Conservation (phyloP, 2,888 invertebrate species). For the Hemaris fuciformis region DNA sequence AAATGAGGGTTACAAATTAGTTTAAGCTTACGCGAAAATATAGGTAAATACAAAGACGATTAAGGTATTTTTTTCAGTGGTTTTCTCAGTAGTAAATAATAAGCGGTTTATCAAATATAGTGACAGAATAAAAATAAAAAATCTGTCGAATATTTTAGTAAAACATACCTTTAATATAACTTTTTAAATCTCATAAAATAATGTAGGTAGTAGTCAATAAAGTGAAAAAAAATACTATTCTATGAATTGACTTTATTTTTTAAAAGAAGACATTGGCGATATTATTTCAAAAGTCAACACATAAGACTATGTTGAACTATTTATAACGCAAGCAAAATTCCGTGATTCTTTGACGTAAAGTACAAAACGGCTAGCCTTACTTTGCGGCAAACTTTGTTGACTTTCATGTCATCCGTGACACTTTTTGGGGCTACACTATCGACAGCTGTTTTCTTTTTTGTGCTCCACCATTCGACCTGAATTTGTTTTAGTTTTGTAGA, state of each 20-base stretch:
- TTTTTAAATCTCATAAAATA: no score
- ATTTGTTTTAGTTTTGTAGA: slow-evolving; percentile 1
- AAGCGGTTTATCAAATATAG: no score
- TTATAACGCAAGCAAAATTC: not conserved
- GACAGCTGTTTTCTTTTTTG: slow-evolving; percentile 4
- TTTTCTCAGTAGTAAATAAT: no score
- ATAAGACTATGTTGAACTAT: not conserved
- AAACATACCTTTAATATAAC: no score
- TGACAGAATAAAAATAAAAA: no score
- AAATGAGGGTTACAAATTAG: no score
- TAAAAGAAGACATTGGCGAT: not conserved
- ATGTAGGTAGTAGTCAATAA: no score
- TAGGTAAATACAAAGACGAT: no score
- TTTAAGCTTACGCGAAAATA: no score
- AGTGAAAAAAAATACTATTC: no score
- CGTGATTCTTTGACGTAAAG: not conserved
- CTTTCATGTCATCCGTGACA: slow-evolving; percentile 1
- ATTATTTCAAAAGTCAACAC: not conserved
- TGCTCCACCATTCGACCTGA: not conserved
- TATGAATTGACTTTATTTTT: not conserved
- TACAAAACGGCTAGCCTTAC: not conserved
- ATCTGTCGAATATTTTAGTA: no score
- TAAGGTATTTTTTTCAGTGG: no score
- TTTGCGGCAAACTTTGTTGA: not conserved
- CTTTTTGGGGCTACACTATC: not conserved